These are phyloP conservation scores for Myotis pilosus DNA, from an alignment of 2,797 vertebrate genomes.

Conservation along the genomic window DNA sequence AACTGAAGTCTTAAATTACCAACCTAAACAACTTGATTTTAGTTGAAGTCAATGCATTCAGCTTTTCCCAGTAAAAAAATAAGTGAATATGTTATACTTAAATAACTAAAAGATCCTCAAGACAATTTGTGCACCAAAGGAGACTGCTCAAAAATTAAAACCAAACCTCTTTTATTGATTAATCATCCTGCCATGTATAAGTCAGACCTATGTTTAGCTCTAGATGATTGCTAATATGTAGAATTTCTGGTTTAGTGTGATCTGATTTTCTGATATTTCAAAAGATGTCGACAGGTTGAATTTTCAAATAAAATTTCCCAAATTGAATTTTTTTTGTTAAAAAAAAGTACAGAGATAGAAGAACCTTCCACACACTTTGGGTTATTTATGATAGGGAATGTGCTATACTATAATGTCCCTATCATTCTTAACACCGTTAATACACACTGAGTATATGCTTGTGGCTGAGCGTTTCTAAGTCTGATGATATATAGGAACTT, in stretches of 20 bases:
- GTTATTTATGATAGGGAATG: not conserved
- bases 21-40: not conserved
- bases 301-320: not conserved
- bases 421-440: not conserved
- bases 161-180: not conserved
- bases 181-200: not conserved
- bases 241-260: not conserved
- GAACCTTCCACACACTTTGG: not conserved
- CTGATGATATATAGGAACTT: not conserved
- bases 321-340: not conserved
- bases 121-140: not conserved
- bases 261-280: not conserved
- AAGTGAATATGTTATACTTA: not conserved
- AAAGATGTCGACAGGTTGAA: not conserved
- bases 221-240: not conserved
- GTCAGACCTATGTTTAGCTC: not conserved
- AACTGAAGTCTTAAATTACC: not conserved
- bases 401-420: not conserved
- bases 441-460: not conserved
- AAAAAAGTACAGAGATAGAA: not conserved
- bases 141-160: not conserved
- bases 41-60: not conserved
- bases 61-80: not conserved
- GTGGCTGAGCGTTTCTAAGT: not conserved
- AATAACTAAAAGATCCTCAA: not conserved